Percentiles rank a stretch among this genome's conserved stretches.
Evolutionary conservation across 2,888 invertebrate genomes (phyloP).

Genomic region (Spilarctia lutea): DNA sequence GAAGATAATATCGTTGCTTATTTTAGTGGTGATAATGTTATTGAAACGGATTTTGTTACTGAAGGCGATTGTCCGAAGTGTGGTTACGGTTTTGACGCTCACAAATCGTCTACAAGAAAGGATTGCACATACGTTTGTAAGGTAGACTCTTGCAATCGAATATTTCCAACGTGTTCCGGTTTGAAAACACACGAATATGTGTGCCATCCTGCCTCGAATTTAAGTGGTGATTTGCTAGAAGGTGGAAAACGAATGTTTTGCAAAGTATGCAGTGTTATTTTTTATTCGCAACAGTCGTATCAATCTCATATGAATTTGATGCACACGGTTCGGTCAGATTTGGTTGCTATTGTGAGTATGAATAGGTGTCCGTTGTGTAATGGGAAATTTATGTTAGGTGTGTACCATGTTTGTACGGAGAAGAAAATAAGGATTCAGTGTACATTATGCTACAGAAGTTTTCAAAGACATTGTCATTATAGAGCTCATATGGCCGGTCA

Average conservation of each 20-base stretch:
- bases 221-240: neutral
- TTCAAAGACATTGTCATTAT: constrained; percentile 15
- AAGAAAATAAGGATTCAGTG: constrained; percentile 32
- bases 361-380: constrained; percentile 39
- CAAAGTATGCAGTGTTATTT: neutral
- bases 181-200: constrained; percentile 19
- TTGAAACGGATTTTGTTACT: constrained; percentile 30
- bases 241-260: neutral
- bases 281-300: constrained; percentile 1
- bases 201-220: neutral
- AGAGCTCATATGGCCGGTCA: constrained; percentile 40
- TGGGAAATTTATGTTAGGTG: constrained; percentile 3
- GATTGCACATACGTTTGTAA: constrained; percentile 41
- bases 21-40: rapidly evolving
- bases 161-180: constrained; percentile 46
- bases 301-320: constrained; percentile 44
- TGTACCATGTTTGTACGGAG: constrained; percentile 49
- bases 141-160: constrained; percentile 27
- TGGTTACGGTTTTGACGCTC: constrained; percentile 36
- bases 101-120: neutral
- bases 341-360: constrained; percentile 21
- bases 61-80: constrained; percentile 60
- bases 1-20: constrained; percentile 55
- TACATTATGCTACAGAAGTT: constrained; percentile 49
- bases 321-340: constrained; percentile 63